Evolutionary conservation across 2,113 vertebrate genomes (phyloP), one percentile per base, ranked within the genome.

Genomic region (Pleuronectes platessa): DNA sequence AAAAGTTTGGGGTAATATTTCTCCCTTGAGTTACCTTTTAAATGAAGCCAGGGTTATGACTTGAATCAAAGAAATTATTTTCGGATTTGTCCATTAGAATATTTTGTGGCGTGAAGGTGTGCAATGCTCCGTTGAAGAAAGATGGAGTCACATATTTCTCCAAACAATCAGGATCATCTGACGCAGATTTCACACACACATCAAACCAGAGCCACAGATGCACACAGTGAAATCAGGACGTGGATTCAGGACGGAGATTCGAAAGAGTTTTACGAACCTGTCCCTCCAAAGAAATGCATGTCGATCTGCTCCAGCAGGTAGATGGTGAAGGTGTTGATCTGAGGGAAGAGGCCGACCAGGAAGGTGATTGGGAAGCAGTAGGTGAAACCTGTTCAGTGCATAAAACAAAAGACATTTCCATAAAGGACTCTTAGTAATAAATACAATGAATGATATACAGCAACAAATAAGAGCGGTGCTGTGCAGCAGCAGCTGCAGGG

Each of bases 251-350:
- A 55, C 1, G 2, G 7, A 10, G 21, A 56, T 23, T 40, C 27
- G 2, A 78, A 47, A 27, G 1, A 26, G 15, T 58, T 49, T 24
- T 4, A 74, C 96, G 87, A 85, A 99, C 98, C 98, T 88, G 97
- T 96, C 56, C 98, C 98, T 10, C 98, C 98, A 71, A 99, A 99
- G 64, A 97, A 74, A 85, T 99, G 94, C 90, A 98, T 96, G 90
- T 99, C 98, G 5, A 97, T 93, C 91, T 99, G 98, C 83, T 99
- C 98, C 92, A 99, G 86, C 78, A 98, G 90, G 87, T 99, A 99
- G 60, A 95, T 96, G 79, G 94, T 94, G 88, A 99, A 99, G 42
- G 98, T 99, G 93, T 99, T 96, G 92, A 99, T 96, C 93, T 99
- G 98, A 49, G 98, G 98, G 82, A 99, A 97, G 84, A 99, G 96